Percentiles rank a stretch among this genome's conserved stretches.
These are phyloP conservation scores for Drosophila neutralis DNA, from an alignment of 2,888 invertebrate species.

Conservation along the genomic window DNA sequence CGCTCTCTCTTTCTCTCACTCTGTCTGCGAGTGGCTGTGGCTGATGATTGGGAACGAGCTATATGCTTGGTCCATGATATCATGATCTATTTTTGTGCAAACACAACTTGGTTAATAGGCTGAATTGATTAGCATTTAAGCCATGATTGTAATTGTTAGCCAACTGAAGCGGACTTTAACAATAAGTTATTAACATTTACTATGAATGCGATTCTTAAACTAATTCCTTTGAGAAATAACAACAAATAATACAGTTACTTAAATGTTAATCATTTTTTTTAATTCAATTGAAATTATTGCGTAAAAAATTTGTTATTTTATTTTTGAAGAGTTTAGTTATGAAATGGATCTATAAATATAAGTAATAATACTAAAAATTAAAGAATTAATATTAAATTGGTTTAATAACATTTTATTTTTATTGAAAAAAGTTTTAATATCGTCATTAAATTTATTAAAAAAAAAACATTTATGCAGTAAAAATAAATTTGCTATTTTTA, in stretches of 20 bases:
- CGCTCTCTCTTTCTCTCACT: neutral
- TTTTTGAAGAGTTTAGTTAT: neutral
- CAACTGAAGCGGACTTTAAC: slow-evolving; percentile 1
- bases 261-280: neutral
- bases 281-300: neutral
- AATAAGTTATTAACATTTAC: neutral
- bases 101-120: slow-evolving; percentile 33
- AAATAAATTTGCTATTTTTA: neutral
- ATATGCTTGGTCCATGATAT: slow-evolving; percentile 59
- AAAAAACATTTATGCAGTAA: neutral
- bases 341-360: neutral
- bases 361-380: neutral
- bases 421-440: neutral
- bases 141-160: slow-evolving; percentile 45
- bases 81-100: slow-evolving; percentile 68
- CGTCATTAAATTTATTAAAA: neutral
- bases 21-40: neutral
- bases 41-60: slow-evolving; percentile 60
- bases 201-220: neutral
- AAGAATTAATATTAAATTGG: neutral
- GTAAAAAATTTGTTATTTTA: neutral
- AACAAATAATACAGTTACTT: neutral
- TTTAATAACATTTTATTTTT: neutral
- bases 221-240: neutral
- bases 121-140: slow-evolving; percentile 52